Base-by-base conservation (phyloP, 35 echinoderm and acorn worm genomes). In the Heliocidaris tuberculata region DNA sequence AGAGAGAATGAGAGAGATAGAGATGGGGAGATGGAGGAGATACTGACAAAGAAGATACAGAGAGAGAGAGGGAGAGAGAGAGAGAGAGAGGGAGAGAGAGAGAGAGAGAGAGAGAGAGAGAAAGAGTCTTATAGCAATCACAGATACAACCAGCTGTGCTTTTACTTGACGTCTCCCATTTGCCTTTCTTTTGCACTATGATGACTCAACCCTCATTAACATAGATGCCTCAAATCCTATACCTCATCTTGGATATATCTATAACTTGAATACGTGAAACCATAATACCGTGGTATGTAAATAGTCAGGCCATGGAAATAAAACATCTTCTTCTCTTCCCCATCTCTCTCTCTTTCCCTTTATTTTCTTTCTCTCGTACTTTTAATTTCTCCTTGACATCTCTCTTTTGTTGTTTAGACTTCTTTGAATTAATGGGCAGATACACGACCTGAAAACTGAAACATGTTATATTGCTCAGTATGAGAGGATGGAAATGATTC, bases 181-280 rank as follows among this genome's bases (percentile, higher is more conserved):
- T 19, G 65, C 21, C 65, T 27, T 78, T 24, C 19, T 7, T n/a
- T 7, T 78, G 19, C 27, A 21, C 65, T 32, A 48, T 48, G n/a
- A 85, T 85, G 87, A 89, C 31, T 89, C 87, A 89, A 17, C 13
- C 31, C 87, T 89, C 87, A 89, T 89, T 89, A 89, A 42, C 87
- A 89, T 89, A 47, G 87, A 89, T 89, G 87, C 87, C 87, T 48
- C 31, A 27, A 15, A 32, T 89, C 87, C 87, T 17, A n/a, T n/a
- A 15, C 86, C 9, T 21, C 87, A 89, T 89, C 87, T 89, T 89
- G 87, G 27, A 29, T 21, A 9, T 27, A 78, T 78, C 27, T 78
- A 78, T 24, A 78, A 7, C 65, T 78, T 78, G 21, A 78, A 78
- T 78, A 21, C 65, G 65, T 78, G 65, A n/a, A 78, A 29, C 27